Base-by-base conservation (phyloP, 2,797 vertebrate species). In the Chelon labrosus region DNA sequence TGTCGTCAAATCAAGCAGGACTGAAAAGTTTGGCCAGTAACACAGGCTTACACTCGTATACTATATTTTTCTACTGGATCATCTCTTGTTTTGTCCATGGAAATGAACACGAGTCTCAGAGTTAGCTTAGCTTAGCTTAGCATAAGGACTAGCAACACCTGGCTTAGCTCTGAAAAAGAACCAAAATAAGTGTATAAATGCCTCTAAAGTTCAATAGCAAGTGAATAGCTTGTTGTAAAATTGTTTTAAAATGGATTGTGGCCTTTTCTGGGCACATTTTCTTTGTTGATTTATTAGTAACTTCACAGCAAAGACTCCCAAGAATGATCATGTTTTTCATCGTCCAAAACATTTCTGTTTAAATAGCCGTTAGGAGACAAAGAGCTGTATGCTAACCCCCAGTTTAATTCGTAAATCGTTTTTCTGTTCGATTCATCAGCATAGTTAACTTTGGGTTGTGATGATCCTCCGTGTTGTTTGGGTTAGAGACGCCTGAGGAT, bases 381-480 rank as follows among this genome's bases (percentile, higher is more conserved):
- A 9, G 44, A 44, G 13, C 16, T 17, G 14, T 44, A 44, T 47
- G 2, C 19, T 19, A 47, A 7, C 17, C 2, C 44, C 44, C 16
- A 0, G n/a, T 44, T 46, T 8, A 17, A n/a, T 17, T 46, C 14
- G 42, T 44, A 5, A 8, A 7, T 46, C 39, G 3, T 16, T 6
- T 1, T 17, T 46, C 44, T 46, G 17, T 46, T 16, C 1, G 44
- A 46, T 14, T 2, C 42, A 16, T 46, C 41, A 37, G 7, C 16
- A 2, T 19, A n/a, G 35, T 27, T 83, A 56, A 27, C 51, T 20
- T 42, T 50, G 39, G n/a, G 27, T 20, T 72, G 57, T 17, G 59
- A 62, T 77, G 74, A 75, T 83, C 68, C 20, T 16, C 13, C 17
- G 1, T 17, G 49, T 71, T 91, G 84, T 92, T 92, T 93, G 89